Percentiles rank a stretch among this genome's conserved stretches.
Conservation (phyloP, 2,113 vertebrate genomes). For the Nibea coibor region DNA sequence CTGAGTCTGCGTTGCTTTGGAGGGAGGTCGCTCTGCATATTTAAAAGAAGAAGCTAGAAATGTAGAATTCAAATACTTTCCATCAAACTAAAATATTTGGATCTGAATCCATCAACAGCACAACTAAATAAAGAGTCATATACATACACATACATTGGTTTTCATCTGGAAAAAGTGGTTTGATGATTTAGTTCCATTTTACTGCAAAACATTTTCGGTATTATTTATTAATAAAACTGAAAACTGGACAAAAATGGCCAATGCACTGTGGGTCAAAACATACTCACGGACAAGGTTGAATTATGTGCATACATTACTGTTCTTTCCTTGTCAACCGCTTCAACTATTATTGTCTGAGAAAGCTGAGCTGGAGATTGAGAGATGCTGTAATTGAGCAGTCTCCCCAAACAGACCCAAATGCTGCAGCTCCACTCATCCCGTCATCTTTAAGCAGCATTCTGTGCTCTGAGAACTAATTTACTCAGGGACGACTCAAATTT, state of each 20-base stretch:
- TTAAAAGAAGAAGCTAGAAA: too few relatives aligned
- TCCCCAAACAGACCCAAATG: neutral
- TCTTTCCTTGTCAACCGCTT: neutral
- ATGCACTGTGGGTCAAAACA: neutral
- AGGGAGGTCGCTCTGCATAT: too few relatives aligned
- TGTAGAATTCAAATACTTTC: too few relatives aligned
- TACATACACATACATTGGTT: too few relatives aligned
- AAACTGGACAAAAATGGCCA: neutral
- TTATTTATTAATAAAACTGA: neutral
- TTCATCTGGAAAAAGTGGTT: too few relatives aligned
- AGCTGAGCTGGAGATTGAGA: slow-evolving; percentile 2
- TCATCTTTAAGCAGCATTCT: slow-evolving; percentile 10
- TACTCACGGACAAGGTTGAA: neutral
- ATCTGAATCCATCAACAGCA: too few relatives aligned
- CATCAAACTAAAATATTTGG: too few relatives aligned
- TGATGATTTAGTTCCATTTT: too few relatives aligned
- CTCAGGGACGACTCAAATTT: neutral
- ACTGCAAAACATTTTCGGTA: too few relatives aligned
- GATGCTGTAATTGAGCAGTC: slow-evolving; percentile 13
- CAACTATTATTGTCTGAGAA: slow-evolving; percentile 3
- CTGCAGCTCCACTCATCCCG: neutral
- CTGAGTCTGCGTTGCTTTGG: too few relatives aligned
- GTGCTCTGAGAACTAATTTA: slow-evolving; percentile 17
- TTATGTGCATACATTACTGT: neutral
- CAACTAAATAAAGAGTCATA: too few relatives aligned